Evolutionary conservation across 2,888 invertebrate genomes (phyloP).

Genomic region (Athrips mouffetella): DNA sequence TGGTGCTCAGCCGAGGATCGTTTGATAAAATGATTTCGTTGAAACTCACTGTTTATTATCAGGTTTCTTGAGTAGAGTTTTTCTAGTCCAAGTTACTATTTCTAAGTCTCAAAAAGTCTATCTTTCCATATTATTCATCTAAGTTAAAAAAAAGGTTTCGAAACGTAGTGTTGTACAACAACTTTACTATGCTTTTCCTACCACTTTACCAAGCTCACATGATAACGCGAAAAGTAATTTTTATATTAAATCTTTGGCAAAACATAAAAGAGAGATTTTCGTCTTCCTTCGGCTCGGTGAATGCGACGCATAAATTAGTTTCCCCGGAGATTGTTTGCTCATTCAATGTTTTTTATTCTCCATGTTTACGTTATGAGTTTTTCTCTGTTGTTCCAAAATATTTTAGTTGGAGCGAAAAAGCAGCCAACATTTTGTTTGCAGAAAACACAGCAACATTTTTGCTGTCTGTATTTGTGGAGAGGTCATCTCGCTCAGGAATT

Average conservation of each 20-base stretch:
- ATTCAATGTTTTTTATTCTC: slow-evolving; percentile 52
- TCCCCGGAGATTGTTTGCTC: slow-evolving; percentile 70
- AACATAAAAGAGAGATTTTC: slow-evolving; percentile 70
- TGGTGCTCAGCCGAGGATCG: too few relatives aligned
- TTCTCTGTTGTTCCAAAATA: slow-evolving; percentile 31
- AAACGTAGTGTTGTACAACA: too few relatives aligned
- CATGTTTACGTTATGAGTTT: slow-evolving; percentile 63
- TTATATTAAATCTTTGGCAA: slow-evolving; percentile 72
- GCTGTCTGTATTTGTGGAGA: too few relatives aligned
- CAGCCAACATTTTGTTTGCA: not conserved
- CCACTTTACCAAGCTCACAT: slow-evolving; percentile 57
- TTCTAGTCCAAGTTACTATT: too few relatives aligned
- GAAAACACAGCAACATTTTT: too few relatives aligned
- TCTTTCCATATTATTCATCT: too few relatives aligned
- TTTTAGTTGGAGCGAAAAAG: slow-evolving; percentile 23
- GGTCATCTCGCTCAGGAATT: slow-evolving; percentile 29
- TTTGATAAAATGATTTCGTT: too few relatives aligned
- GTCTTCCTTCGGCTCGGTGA: slow-evolving; percentile 54
- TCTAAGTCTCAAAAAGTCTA: too few relatives aligned
- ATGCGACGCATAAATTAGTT: slow-evolving; percentile 74
- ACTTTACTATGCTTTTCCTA: not conserved
- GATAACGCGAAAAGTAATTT: slow-evolving; percentile 74
- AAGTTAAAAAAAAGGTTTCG: too few relatives aligned
- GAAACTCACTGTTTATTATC: too few relatives aligned
- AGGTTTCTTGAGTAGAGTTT: too few relatives aligned